Evolutionary conservation across 2,113 vertebrate species (phyloP), one percentile per base, ranked within the genome.

Genomic region (Nycticorax nycticorax): DNA sequence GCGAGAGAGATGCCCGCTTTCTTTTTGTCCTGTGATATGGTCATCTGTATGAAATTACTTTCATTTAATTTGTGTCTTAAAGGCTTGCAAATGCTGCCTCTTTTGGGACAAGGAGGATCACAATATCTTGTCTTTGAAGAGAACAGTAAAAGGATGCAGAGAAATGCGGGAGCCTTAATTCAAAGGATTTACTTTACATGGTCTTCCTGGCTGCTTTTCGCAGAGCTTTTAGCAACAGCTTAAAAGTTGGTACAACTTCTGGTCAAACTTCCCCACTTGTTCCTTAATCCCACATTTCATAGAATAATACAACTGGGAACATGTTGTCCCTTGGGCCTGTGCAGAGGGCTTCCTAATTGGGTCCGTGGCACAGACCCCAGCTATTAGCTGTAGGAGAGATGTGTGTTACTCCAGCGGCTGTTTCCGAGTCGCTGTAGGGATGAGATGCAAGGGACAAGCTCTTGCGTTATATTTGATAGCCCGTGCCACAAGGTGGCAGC

Each of bases 401-500:
- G 12, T 6, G 0, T 0, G 1, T 33, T 30, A 1, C 23, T 26
- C 9, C 60, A 21, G 33, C 8, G 26, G 9, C 33, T 50, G 39
- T 23, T 27, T 23, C 32, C 26, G 3, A 2, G 35, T 16, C 2
- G 0, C 37, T 10, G 9, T 13, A 8, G 27, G 19, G 19, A 1
- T 8, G 78, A 33, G 27, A 68, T 66, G 55, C 30, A 3, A 10
- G 21, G 73, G 53, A 39, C 47, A 23, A 26, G 32, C 45, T 16
- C 33, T n/a, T 10, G 23, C 15, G 7, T 22, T 48, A 2, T 12
- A 5, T 14, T 30, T 90, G 83, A 8, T 20, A 84, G 41, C 22
- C 13, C 7, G 4, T 33, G 35, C 98, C 98, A 86, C 97, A 57
- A 15, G 98, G 95, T 97, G 98, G 98, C 98, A 97, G 96, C 86